Conservation (phyloP, 2,797 vertebrate genomes). For the Furcifer pardalis region DNA sequence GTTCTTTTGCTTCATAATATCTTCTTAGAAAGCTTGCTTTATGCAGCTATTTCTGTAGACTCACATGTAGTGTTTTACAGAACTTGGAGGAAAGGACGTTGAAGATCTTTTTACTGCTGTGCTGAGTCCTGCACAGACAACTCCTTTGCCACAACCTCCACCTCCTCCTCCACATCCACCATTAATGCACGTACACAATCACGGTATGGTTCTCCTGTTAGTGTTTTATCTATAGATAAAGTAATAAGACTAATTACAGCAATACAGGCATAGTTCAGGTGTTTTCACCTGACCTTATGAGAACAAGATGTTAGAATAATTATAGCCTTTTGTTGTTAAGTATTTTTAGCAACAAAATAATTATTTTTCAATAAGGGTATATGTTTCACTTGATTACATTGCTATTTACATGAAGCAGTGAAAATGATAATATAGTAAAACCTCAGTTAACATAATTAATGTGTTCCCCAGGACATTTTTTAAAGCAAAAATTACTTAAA, state of each 20-base stretch:
- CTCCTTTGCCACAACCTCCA: constrained; percentile 85
- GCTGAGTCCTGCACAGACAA: constrained; percentile 90
- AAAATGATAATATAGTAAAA: neutral
- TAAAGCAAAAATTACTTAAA: too few species aligned
- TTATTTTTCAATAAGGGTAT: neutral
- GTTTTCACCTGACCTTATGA: neutral
- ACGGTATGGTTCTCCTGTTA: constrained; percentile 77
- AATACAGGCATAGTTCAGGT: neutral
- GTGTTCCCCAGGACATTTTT: too few species aligned
- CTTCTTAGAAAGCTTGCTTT: neutral
- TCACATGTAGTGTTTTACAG: constrained; percentile 73
- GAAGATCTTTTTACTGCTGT: constrained; percentile 98
- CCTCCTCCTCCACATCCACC: constrained; percentile 73
- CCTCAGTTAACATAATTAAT: too few species aligned
- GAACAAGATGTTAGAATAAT: neutral
- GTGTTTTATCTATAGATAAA: neutral
- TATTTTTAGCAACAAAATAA: neutral
- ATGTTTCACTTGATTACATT: neutral
- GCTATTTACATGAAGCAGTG: neutral
- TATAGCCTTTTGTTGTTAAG: neutral
- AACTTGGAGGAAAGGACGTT: constrained; percentile 97
- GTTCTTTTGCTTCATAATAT: constrained; percentile 45
- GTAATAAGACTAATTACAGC: neutral
- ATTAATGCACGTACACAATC: constrained; percentile 81
- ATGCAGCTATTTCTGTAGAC: neutral